Conservation (phyloP, 2,113 vertebrate species). For the Dunckerocampus dactyliophorus region DNA sequence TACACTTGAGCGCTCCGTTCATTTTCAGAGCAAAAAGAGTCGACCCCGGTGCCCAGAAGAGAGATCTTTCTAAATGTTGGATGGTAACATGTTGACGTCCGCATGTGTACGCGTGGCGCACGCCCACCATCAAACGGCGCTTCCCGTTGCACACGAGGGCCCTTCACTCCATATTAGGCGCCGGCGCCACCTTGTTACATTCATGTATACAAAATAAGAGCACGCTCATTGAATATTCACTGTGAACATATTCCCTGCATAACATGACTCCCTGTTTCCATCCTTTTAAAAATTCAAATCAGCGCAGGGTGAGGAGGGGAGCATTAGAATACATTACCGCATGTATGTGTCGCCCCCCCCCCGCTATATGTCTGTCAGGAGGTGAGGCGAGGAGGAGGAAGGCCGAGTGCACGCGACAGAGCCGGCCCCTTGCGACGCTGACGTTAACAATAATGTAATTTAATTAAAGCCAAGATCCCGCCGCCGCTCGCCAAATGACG, state of each 20-base stretch:
- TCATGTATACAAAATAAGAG: constrained; percentile 46
- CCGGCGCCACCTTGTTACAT: constrained; percentile 19
- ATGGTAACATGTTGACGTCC: no score
- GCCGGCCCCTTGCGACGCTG: constrained; percentile 54
- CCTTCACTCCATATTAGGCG: constrained; percentile 58
- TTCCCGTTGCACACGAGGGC: constrained; percentile 3
- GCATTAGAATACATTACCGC: constrained; percentile 70
- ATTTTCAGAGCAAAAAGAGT: no score
- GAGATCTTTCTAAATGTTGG: no score
- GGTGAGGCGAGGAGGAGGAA: constrained; percentile 44
- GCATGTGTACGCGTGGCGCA: no score
- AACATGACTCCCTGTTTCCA: constrained; percentile 45
- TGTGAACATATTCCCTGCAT: constrained; percentile 69
- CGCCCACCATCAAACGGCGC: neutral
- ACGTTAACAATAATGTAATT: constrained; percentile 80
- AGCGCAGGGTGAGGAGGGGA: constrained; percentile 42
- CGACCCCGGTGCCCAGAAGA: no score
- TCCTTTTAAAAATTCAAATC: constrained; percentile 68
- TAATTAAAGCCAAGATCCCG: constrained; percentile 73
- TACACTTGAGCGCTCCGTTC: no score
- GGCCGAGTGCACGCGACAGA: constrained; percentile 52
- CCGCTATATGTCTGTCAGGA: constrained; percentile 57
- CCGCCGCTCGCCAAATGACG: constrained; percentile 27
- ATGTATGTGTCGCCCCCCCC: constrained; percentile 39
- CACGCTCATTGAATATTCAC: constrained; percentile 65